Evolutionary conservation across 2,888 invertebrate species (phyloP).

Genomic region (Griposia aprilina): DNA sequence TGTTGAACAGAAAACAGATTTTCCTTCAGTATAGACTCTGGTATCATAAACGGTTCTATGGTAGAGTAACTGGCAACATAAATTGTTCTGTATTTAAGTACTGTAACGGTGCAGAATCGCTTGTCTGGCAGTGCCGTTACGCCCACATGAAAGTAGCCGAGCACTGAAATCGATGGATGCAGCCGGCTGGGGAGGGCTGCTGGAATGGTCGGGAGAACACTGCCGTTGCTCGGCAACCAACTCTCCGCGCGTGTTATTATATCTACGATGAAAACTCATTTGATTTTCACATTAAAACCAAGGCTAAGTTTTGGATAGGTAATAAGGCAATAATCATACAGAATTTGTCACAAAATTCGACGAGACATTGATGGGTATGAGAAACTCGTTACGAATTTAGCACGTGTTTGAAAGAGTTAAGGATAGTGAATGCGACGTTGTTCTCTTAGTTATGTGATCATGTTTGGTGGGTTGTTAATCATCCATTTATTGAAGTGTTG

Average conservation of each 20-base stretch:
- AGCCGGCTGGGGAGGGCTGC: constrained; percentile 65
- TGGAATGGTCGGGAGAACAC: constrained; percentile 58
- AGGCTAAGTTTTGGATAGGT: constrained; percentile 18
- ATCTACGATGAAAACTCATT: constrained; percentile 59
- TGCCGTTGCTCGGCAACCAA: constrained; percentile 64
- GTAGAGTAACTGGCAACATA: constrained; percentile 5
- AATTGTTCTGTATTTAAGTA: constrained; percentile 7
- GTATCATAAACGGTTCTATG: constrained; percentile 35
- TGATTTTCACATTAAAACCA: constrained; percentile 27
- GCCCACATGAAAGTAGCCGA: constrained; percentile 24
- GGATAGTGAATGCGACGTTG: not conserved
- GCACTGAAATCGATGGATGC: constrained; percentile 63
- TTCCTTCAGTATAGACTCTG: constrained; percentile 34
- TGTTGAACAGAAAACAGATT: constrained; percentile 39
- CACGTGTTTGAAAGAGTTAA: constrained; percentile 8
- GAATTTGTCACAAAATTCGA: constrained; percentile 9
- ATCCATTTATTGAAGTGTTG: constrained; percentile 7
- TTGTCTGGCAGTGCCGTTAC: constrained; percentile 14
- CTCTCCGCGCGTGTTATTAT: constrained; percentile 58
- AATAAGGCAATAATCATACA: constrained; percentile 1
- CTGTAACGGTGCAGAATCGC: constrained; percentile 38
- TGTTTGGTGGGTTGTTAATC: constrained; percentile 8
- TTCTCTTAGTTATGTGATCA: not conserved
- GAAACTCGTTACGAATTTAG: constrained; percentile 16
- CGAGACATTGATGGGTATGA: not conserved